These are phyloP conservation scores for Chaetorhynchus papuensis DNA, from an alignment of 2,113 vertebrate species.

Conservation along the genomic window DNA sequence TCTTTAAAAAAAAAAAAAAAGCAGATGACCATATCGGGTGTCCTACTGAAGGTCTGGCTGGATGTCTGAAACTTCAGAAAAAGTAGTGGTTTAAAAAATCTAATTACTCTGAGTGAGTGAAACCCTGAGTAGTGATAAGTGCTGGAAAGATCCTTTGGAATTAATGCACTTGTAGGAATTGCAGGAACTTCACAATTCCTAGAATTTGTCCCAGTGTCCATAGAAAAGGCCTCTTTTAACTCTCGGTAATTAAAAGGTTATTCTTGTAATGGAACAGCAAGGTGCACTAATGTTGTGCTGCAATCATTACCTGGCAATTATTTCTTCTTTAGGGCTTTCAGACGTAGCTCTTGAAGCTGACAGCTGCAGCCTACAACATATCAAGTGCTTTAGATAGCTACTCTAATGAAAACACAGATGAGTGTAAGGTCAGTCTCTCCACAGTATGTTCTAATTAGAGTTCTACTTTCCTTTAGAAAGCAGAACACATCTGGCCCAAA, in stretches of 20 bases:
- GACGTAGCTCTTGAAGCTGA: neutral
- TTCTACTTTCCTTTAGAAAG: conserved; percentile 1
- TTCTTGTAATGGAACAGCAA: neutral
- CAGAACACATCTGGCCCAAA: neutral
- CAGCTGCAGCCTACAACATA: conserved; percentile 16
- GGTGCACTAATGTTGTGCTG: neutral
- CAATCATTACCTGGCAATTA: conserved; percentile 26
- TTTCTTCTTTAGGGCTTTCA: conserved; percentile 4
- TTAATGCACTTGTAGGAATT: neutral
- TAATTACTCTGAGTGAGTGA: neutral
- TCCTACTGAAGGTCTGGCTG: neutral
- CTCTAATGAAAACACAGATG: conserved; percentile 5
- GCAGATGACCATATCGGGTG: neutral
- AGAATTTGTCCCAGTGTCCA: neutral
- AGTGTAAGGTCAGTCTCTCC: conserved; percentile 1
- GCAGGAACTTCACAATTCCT: neutral
- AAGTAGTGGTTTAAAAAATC: neutral
- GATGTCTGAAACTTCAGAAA: neutral
- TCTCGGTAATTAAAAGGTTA: neutral
- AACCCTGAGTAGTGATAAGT: neutral
- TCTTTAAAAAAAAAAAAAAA: neutral
- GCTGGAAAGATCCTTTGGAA: neutral
- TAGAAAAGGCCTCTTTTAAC: neutral
- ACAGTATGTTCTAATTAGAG: conserved; percentile 2
- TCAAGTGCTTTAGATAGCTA: neutral